phyloP scores from a whole-genome alignment of 2,113 vertebrate species.

The Lampris incognitus region DNA sequence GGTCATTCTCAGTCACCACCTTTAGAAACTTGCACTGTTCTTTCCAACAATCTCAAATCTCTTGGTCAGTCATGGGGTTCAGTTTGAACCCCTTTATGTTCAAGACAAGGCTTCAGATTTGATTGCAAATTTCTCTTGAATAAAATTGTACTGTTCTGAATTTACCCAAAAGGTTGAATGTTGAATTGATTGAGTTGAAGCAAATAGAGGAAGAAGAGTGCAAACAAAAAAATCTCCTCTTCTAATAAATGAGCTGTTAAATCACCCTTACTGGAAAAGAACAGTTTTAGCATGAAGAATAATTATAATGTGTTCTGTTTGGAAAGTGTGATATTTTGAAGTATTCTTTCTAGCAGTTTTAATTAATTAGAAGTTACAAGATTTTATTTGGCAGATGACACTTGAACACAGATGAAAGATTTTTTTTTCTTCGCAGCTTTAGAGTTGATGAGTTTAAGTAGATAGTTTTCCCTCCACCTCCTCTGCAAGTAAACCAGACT shows the following conservation, averaged over 20 bases:
- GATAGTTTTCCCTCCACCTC: conserved; percentile 52
- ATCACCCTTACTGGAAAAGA: conserved; percentile 67
- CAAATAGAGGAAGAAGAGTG: conserved; percentile 15
- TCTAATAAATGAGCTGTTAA: conserved; percentile 80
- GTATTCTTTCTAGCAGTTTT: conserved; percentile 78
- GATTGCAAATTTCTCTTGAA: conserved; percentile 1
- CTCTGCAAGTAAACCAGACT: conserved; percentile 23
- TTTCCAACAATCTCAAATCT: conserved; percentile 11
- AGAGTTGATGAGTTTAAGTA: conserved; percentile 74
- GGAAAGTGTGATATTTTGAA: conserved; percentile 81
- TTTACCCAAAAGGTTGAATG: conserved; percentile 31
- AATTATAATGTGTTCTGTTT: conserved; percentile 68
- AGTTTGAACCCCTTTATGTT: conserved; percentile 21
- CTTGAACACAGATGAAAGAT: conserved; percentile 79
- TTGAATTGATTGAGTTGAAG: conserved; percentile 51
- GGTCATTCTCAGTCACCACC: conserved; percentile 79
- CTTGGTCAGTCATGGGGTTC: conserved; percentile 18
- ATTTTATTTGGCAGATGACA: conserved; percentile 84
- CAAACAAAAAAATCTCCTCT: conserved; percentile 32
- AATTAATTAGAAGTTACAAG: conserved; percentile 85
- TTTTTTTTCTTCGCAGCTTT: conserved; percentile 52
- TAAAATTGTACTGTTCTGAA: conserved; percentile 15
- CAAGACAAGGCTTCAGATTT: not conserved
- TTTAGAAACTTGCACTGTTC: conserved; percentile 62
- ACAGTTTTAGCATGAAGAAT: conserved; percentile 67